Conservation (phyloP, 2,113 vertebrate species). For the Numenius arquata region DNA sequence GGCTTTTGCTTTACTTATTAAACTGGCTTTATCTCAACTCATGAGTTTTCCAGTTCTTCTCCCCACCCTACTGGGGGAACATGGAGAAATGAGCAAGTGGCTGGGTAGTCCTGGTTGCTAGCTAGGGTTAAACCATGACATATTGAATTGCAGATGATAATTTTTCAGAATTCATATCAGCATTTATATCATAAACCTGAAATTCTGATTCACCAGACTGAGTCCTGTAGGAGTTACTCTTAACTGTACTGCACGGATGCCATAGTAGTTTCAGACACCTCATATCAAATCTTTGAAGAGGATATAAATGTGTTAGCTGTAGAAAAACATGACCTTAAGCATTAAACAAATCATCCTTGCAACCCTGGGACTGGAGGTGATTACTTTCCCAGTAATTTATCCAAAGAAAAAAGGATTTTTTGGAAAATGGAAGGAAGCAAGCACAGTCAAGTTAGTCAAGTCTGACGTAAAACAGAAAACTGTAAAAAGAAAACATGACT, state of each 20-base stretch:
- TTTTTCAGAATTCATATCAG: neutral
- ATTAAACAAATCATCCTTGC: neutral
- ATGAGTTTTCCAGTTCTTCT: neutral
- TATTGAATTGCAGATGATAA: neutral
- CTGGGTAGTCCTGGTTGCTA: neutral
- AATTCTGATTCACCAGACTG: neutral
- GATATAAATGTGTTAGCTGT: neutral
- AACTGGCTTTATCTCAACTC: neutral
- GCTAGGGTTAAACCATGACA: neutral
- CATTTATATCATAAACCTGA: neutral
- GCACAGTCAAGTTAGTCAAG: neutral
- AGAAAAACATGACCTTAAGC: neutral
- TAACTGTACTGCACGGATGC: neutral
- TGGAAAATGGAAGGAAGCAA: neutral
- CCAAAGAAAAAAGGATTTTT: neutral
- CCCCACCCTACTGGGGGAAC: neutral
- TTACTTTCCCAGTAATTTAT: neutral
- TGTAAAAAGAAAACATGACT: neutral
- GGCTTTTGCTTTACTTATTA: neutral
- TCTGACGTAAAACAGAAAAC: neutral
- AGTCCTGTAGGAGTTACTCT: neutral
- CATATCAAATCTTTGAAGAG: neutral
- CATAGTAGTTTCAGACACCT: neutral
- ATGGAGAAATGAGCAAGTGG: neutral
- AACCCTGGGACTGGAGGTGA: neutral